A percentile compares a stretch with the other conserved stretches of the same genome.
Evolutionary conservation across 2,113 vertebrate species (phyloP).

Genomic region (Lophius piscatorius): DNA sequence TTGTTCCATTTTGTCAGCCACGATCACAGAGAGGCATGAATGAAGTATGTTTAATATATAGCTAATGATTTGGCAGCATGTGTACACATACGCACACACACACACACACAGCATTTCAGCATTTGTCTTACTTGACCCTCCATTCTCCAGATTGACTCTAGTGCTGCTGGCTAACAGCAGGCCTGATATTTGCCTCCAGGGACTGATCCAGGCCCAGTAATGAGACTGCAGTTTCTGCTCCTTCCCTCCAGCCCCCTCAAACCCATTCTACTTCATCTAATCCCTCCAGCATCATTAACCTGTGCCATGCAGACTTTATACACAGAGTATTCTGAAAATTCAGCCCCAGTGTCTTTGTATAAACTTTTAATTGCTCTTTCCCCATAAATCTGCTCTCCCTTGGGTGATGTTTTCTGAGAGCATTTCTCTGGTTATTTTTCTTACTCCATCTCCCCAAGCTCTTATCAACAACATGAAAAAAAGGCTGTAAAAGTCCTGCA

Average conservation of each 20-base stretch:
- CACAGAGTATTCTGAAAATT: constrained; percentile 53
- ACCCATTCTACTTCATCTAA: constrained; percentile 44
- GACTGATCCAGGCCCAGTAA: constrained; percentile 67
- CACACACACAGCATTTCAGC: constrained; percentile 3
- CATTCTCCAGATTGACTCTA: constrained; percentile 35
- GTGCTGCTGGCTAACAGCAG: constrained; percentile 53
- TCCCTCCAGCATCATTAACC: constrained; percentile 74
- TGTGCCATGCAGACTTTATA: constrained; percentile 60
- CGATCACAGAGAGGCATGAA: constrained; percentile 45
- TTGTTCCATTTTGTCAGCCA: constrained; percentile 62
- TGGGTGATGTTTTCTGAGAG: constrained; percentile 42
- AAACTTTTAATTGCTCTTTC: constrained; percentile 75
- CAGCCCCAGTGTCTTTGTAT: constrained; percentile 57
- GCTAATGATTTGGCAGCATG: constrained; percentile 12
- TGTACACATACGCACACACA: not conserved
- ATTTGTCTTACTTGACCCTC: constrained; percentile 33
- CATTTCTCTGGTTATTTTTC: constrained; percentile 47
- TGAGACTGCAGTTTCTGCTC: constrained; percentile 64
- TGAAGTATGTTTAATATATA: constrained; percentile 39
- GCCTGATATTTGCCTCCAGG: constrained; percentile 59
- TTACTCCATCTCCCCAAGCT: constrained; percentile 36
- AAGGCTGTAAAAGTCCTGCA: constrained; percentile 41
- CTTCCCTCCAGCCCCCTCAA: constrained; percentile 26
- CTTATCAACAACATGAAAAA: constrained; percentile 40
- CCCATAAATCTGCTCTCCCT: constrained; percentile 64